Evolutionary conservation across 2,113 vertebrate species (phyloP).

Genomic region (Gobiocypris rarus): DNA sequence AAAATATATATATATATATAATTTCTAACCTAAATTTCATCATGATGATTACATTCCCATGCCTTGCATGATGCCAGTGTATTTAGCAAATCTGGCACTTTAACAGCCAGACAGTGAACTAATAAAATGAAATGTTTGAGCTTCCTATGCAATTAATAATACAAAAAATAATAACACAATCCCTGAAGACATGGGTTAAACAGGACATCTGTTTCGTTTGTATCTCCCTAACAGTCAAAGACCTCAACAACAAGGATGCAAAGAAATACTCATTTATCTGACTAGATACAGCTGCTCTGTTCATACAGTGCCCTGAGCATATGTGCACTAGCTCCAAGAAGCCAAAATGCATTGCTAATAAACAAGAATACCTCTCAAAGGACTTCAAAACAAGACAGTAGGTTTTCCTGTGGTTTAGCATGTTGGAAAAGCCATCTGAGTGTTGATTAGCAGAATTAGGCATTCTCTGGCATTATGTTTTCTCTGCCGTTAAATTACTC

Average conservation of each 20-base stretch:
- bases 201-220: slow-evolving; percentile 3
- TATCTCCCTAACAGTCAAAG: neutral
- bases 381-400: slow-evolving; percentile 4
- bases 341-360: slow-evolving; percentile 1
- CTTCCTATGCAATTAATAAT: too few relatives aligned
- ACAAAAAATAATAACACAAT: neutral
- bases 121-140: neutral
- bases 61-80: too few relatives aligned
- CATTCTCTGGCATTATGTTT: neutral
- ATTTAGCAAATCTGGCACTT: neutral
- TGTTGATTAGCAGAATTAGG: neutral
- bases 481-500: slow-evolving; percentile 1
- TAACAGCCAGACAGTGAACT: neutral
- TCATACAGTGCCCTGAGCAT: neutral
- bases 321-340: neutral
- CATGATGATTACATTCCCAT: too few relatives aligned
- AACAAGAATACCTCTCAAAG: slow-evolving; percentile 4
- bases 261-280: neutral
- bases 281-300: neutral
- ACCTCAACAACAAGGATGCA: neutral
- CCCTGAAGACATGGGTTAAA: neutral
- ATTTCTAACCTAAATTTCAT: too few relatives aligned
- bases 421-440: neutral
- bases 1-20: too few relatives aligned
- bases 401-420: slow-evolving; percentile 8